phyloP scores from a whole-genome alignment of 2,113 vertebrate genomes.

The Sitta europaea region DNA sequence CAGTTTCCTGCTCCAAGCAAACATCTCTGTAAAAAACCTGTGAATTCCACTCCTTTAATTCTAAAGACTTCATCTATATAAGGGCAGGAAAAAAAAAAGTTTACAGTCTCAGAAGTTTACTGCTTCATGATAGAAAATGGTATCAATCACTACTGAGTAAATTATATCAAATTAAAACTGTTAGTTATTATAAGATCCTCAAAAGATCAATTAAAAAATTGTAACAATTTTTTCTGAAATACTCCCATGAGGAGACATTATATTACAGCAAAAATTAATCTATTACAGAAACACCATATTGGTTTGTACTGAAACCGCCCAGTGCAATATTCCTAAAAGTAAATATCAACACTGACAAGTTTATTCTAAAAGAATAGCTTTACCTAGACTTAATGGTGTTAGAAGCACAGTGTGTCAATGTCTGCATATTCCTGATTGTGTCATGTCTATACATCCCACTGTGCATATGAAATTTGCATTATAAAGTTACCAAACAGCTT shows the following conservation, averaged over 20 bases:
- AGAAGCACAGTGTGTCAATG: neutral
- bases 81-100: neutral
- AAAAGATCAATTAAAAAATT: neutral
- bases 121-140: neutral
- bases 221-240: neutral
- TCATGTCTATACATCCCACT: neutral
- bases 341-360: neutral
- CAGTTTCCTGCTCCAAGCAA: neutral
- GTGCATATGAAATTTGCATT: neutral
- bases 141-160: neutral
- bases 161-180: neutral
- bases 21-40: neutral
- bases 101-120: neutral
- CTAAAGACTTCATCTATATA: neutral
- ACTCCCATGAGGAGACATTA: slow-evolving; percentile 73
- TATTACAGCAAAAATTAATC: slow-evolving; percentile 76
- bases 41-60: neutral
- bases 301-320: slow-evolving; percentile 61
- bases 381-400: neutral
- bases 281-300: slow-evolving; percentile 70
- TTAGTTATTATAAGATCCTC: neutral
- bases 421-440: neutral
- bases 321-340: neutral
- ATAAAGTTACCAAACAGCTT: neutral
- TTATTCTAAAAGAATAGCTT: neutral